Percentiles rank a stretch among this genome's conserved stretches.
Evolutionary conservation across 2,888 invertebrate species (phyloP).

Genomic region (Miltochrista miniata): DNA sequence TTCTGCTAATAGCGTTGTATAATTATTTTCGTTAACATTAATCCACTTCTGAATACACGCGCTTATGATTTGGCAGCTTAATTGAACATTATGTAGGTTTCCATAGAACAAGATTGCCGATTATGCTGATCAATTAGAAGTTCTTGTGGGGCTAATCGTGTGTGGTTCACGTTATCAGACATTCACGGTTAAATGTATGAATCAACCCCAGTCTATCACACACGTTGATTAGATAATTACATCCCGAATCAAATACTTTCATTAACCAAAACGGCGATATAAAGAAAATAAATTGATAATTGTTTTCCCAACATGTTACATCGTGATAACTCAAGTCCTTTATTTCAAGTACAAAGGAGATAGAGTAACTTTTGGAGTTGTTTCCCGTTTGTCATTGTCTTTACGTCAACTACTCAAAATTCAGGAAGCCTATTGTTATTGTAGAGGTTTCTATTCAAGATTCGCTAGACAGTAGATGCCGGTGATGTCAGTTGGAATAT

Average conservation of each 20-base stretch:
- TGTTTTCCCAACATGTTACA: conserved; percentile 39
- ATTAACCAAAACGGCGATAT: conserved; percentile 35
- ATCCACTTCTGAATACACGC: conserved; percentile 26
- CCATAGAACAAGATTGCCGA: conserved; percentile 41
- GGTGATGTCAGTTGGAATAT: conserved; percentile 69
- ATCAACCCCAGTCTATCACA: not conserved
- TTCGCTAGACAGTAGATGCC: conserved; percentile 65
- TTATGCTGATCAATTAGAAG: no score
- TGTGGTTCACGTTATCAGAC: conserved; percentile 30
- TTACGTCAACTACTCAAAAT: conserved; percentile 66
- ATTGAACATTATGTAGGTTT: conserved; percentile 39
- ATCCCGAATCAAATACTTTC: conserved; percentile 23
- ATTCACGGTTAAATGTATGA: conserved; percentile 41
- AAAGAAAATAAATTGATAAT: conserved; percentile 28
- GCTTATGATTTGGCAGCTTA: conserved; percentile 18
- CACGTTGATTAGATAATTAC: conserved; percentile 40
- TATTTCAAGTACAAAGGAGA: conserved; percentile 52
- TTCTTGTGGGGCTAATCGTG: conserved; percentile 44
- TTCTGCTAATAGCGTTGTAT: no score
- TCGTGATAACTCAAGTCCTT: conserved; percentile 28
- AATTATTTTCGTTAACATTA: no score
- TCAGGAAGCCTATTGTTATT: conserved; percentile 67
- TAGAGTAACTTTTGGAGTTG: conserved; percentile 50
- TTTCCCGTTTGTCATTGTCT: conserved; percentile 48
- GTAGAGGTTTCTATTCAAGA: conserved; percentile 65